phyloP scores from a whole-genome alignment of 2,888 invertebrate species.

The Lottia scabra region DNA sequence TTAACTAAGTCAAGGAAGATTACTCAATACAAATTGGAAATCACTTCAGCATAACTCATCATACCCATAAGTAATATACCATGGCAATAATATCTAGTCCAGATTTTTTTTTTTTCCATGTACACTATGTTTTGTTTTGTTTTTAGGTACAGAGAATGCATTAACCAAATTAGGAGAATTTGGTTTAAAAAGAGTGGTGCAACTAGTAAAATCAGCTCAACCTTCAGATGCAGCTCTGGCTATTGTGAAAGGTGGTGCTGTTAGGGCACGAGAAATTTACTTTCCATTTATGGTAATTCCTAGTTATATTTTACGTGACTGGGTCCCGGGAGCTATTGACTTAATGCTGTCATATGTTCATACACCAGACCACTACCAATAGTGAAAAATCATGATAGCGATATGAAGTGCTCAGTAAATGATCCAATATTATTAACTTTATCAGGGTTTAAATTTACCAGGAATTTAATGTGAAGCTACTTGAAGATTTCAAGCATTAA shows the following conservation, averaged over 20 bases:
- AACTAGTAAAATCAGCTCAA: conserved; percentile 39
- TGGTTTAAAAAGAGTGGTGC: conserved; percentile 43
- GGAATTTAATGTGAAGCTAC: too few relatives aligned
- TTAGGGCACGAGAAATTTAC: conserved; percentile 50
- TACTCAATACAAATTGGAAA: too few relatives aligned
- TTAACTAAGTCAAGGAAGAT: too few relatives aligned
- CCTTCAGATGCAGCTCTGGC: conserved; percentile 60
- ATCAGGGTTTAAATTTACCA: not conserved
- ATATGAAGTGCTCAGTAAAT: too few relatives aligned
- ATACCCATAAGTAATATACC: too few relatives aligned
- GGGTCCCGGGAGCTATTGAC: conserved; percentile 44
- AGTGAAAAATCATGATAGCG: not conserved
- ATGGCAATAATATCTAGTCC: not conserved
- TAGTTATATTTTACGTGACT: conserved; percentile 42
- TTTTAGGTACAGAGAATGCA: conserved; percentile 61
- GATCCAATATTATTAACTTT: too few relatives aligned
- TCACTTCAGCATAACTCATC: too few relatives aligned
- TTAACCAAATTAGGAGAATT: conserved; percentile 42
- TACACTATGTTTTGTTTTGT: not conserved
- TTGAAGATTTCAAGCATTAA: too few relatives aligned
- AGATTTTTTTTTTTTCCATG: not conserved
- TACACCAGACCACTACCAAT: conserved; percentile 28
- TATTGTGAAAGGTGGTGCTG: conserved; percentile 57
- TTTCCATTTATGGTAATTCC: conserved; percentile 48
- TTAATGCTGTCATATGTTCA: conserved; percentile 34